phyloP scores from a whole-genome alignment of 2,113 vertebrate genomes.

The Phyllostomus discolor region DNA sequence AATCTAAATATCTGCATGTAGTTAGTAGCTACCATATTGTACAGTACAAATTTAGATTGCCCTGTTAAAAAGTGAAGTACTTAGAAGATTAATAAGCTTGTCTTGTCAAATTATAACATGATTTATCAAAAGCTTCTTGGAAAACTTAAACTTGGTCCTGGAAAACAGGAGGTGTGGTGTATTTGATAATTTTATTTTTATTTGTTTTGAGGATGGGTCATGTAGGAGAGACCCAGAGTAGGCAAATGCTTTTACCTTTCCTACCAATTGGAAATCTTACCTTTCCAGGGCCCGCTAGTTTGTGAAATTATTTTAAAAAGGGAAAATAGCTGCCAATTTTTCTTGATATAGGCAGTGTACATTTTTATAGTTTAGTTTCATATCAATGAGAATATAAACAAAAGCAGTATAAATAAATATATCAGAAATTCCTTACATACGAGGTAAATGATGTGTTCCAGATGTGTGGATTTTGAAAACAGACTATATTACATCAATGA shows the following conservation, averaged over 20 bases:
- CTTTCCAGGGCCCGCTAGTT: neutral
- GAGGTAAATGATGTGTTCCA: constrained; percentile 42
- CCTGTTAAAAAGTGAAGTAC: neutral
- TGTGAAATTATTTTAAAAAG: neutral
- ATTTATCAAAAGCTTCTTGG: neutral
- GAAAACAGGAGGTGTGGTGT: neutral
- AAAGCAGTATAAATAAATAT: constrained; percentile 47
- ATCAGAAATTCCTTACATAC: constrained; percentile 46
- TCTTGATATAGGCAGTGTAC: neutral
- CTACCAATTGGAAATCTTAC: neutral
- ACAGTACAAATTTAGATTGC: neutral
- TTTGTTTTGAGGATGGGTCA: neutral
- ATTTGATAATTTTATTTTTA: neutral
- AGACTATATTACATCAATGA: neutral
- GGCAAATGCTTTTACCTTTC: neutral
- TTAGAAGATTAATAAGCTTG: neutral
- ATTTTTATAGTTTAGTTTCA: constrained; percentile 55
- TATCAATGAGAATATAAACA: constrained; percentile 46
- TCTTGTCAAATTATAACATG: neutral
- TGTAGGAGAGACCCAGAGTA: neutral
- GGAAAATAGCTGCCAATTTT: constrained; percentile 1
- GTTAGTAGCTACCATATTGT: neutral
- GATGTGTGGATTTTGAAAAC: constrained; percentile 32
- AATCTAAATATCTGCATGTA: neutral
- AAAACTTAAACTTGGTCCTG: neutral